Conservation (phyloP, 2,797 vertebrate species). For the Poecilia wingei region DNA sequence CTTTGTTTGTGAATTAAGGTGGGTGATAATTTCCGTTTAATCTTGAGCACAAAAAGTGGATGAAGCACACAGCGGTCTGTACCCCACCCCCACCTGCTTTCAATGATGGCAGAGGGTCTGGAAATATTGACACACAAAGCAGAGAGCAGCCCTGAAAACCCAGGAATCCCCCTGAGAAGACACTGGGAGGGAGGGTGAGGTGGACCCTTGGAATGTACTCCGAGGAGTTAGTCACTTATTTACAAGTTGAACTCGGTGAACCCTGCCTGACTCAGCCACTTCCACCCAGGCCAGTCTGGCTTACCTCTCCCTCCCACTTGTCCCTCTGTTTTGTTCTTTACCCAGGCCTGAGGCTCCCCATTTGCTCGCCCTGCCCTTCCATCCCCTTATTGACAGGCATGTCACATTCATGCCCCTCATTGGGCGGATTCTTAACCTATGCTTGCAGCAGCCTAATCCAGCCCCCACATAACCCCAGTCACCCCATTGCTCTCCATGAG, state of each 20-base stretch:
- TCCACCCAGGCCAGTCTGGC: constrained; percentile 52
- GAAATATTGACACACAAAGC: constrained; percentile 73
- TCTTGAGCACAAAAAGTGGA: constrained; percentile 52
- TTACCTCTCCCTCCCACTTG: constrained; percentile 48
- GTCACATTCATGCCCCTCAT: constrained; percentile 48
- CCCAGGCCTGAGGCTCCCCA: constrained; percentile 28
- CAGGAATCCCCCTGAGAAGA: constrained; percentile 78
- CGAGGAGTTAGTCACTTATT: constrained; percentile 82
- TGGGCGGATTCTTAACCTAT: constrained; percentile 57
- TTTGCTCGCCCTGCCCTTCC: constrained; percentile 22
- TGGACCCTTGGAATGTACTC: constrained; percentile 82
- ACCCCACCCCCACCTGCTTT: constrained; percentile 6
- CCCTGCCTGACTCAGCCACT: constrained; percentile 80
- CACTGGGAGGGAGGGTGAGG: constrained; percentile 72
- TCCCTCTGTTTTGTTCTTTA: constrained; percentile 52
- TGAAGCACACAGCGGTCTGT: constrained; percentile 28
- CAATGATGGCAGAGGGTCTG: constrained; percentile 58
- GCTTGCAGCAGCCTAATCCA: constrained; percentile 38
- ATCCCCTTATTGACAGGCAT: constrained; percentile 56
- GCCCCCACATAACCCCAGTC: constrained; percentile 42
- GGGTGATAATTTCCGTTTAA: constrained; percentile 21
- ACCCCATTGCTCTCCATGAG: constrained; percentile 50
- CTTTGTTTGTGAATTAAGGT: constrained; percentile 62
- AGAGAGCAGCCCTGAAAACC: constrained; percentile 69
- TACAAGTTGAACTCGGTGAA: constrained; percentile 85